Evolutionary conservation across 1,140 invertebrate genomes (phyloP).

Genomic region (Samia ricini): DNA sequence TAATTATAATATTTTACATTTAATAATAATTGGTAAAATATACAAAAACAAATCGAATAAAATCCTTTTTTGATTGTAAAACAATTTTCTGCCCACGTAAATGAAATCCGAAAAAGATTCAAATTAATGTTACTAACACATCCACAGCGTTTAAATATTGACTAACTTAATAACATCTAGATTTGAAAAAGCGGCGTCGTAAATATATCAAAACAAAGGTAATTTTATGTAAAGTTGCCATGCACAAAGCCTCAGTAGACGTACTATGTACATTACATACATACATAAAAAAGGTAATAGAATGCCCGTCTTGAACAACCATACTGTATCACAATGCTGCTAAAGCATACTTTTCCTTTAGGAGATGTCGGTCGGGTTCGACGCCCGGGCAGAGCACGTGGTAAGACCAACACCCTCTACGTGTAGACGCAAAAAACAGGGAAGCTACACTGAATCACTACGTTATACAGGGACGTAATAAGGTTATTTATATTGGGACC

Average conservation of each 20-base stretch:
- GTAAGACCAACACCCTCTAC: slow-evolving; percentile 44
- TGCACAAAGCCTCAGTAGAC: slow-evolving; percentile 14
- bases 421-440: slow-evolving; percentile 48
- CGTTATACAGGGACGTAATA: neutral
- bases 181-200: neutral
- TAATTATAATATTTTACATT: too few relatives aligned
- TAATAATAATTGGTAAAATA: too few relatives aligned
- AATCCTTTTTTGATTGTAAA: too few relatives aligned
- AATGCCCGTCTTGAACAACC: slow-evolving; percentile 16
- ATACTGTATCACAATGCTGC: slow-evolving; percentile 21
- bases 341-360: slow-evolving; percentile 52
- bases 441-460: slow-evolving; percentile 33
- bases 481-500: neutral
- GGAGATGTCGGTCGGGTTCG: slow-evolving; percentile 45
- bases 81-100: too few relatives aligned
- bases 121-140: too few relatives aligned
- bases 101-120: too few relatives aligned
- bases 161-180: neutral
- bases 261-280: too few relatives aligned
- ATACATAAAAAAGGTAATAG: slow-evolving; percentile 16
- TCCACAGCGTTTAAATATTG: too few relatives aligned
- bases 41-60: too few relatives aligned
- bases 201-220: slow-evolving; percentile 7
- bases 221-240: slow-evolving; percentile 28
- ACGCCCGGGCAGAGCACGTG: slow-evolving; percentile 54